A percentile compares a stretch with the other conserved stretches of the same genome.
phyloP scores from a whole-genome alignment of 2,888 invertebrate genomes.

The Andricus quercusramuli region DNA sequence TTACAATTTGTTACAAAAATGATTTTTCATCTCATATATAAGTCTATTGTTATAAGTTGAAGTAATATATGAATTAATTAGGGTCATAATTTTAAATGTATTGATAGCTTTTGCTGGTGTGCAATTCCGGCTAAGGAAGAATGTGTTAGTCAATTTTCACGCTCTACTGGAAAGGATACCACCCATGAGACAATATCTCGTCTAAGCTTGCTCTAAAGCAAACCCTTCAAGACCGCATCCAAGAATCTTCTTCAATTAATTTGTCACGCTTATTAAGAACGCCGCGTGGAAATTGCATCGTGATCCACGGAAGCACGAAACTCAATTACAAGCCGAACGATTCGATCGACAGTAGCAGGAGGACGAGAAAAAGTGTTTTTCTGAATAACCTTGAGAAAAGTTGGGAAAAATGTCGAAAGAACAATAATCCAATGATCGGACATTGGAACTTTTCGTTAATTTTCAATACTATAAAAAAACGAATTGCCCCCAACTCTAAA shows the following conservation, averaged over 20 bases:
- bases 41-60: too few relatives aligned
- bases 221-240: slow-evolving; percentile 18
- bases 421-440: slow-evolving; percentile 1
- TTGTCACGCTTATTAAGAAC: slow-evolving; percentile 45
- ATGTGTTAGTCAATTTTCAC: background rate
- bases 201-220: background rate
- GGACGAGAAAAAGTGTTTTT: background rate
- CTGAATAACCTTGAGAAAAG: background rate
- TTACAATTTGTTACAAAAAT: too few relatives aligned
- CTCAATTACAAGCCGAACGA: slow-evolving; percentile 42
- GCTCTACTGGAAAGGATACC: background rate
- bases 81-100: background rate
- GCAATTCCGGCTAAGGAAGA: background rate
- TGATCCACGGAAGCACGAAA: slow-evolving; percentile 46
- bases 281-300: slow-evolving; percentile 50
- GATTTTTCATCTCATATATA: too few relatives aligned
- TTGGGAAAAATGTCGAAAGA: background rate
- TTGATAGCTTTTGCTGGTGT: background rate
- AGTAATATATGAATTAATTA: background rate
- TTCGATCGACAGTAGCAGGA: slow-evolving; percentile 26
- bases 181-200: background rate
- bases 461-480: background rate
- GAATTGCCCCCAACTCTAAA: too few relatives aligned
- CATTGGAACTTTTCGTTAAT: background rate
- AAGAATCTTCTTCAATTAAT: slow-evolving; percentile 45